Evolutionary conservation across 2,113 vertebrate species (phyloP).

Genomic region (Gorsachius goisagi): DNA sequence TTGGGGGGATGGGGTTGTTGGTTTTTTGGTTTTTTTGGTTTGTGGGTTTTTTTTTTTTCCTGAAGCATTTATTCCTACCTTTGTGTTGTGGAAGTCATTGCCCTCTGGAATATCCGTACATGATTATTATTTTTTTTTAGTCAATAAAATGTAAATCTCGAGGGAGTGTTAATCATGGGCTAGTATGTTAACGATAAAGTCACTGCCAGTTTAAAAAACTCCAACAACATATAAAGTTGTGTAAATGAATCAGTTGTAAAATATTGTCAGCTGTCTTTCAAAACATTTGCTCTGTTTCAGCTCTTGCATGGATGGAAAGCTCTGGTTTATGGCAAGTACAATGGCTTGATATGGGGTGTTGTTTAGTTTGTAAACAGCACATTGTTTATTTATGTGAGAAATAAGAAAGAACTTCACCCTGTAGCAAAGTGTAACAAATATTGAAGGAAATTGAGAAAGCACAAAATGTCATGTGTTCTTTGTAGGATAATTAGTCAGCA

Average conservation of each 20-base stretch:
- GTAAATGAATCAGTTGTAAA: not conserved
- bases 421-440: not conserved
- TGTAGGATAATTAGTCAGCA: not conserved
- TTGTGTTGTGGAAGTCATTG: not conserved
- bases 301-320: not conserved
- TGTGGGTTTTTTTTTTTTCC: not conserved
- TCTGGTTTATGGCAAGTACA: not conserved
- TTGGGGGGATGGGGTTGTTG: too few species aligned
- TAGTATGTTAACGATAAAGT: not conserved
- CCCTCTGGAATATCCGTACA: not conserved
- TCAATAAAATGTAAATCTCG: not conserved
- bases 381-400: not conserved
- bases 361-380: not conserved
- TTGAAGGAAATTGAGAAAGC: not conserved
- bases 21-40: not conserved
- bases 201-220: not conserved
- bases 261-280: not conserved
- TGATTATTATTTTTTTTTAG: not conserved
- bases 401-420: not conserved
- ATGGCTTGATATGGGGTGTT: not conserved
- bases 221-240: not conserved
- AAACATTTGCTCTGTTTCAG: not conserved
- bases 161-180: not conserved
- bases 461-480: not conserved
- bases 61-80: not conserved